These are phyloP conservation scores for Antennarius maculatus DNA, from an alignment of 2,797 vertebrate genomes.

Conservation along the genomic window DNA sequence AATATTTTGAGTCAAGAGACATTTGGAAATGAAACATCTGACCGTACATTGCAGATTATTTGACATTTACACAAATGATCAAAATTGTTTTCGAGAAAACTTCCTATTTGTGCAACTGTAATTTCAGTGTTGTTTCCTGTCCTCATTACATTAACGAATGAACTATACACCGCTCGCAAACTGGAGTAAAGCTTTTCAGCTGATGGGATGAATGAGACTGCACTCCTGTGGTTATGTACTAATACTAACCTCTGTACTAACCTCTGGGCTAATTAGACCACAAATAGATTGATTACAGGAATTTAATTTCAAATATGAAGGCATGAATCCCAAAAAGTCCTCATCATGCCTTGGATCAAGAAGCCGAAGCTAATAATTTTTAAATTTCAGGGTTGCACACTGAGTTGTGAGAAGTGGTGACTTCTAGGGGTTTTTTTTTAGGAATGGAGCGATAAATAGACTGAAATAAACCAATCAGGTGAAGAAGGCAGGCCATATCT, in stretches of 20 bases:
- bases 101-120: not conserved
- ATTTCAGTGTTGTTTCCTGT: not conserved
- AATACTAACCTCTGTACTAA: constrained; percentile 43
- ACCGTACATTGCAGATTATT: not conserved
- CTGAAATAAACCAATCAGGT: no score
- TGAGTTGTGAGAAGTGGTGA: no score
- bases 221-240: constrained; percentile 46
- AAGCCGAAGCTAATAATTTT: no score
- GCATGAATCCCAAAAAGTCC: constrained; percentile 2
- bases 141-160: not conserved
- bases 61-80: not conserved
- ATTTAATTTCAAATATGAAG: constrained; percentile 32
- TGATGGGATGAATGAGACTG: constrained; percentile 39
- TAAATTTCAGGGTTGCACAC: no score
- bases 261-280: constrained; percentile 59
- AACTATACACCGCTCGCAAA: constrained; percentile 22
- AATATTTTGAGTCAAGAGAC: not conserved
- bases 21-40: no score
- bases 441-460: no score
- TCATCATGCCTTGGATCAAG: no score
- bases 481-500: no score
- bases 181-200: constrained; percentile 15
- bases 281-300: constrained; percentile 49
- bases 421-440: no score
- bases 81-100: not conserved